Conservation (phyloP, 2,797 vertebrate species). For the Brotula barbata region DNA sequence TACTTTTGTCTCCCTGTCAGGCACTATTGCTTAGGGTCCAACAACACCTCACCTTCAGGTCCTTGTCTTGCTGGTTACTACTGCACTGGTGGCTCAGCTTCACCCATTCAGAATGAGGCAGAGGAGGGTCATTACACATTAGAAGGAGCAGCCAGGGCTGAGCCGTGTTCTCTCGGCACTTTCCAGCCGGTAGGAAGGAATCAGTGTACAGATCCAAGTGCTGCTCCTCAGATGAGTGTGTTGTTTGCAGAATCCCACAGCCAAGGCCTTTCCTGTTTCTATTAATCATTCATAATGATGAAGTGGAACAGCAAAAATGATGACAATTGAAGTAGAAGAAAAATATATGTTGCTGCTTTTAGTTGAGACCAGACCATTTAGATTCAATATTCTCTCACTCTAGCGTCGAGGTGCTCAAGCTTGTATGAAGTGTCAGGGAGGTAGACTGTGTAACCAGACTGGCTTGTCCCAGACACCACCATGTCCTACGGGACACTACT, state of each 20-base stretch:
- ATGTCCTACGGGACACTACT: constrained; percentile 89
- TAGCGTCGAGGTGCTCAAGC: constrained; percentile 78
- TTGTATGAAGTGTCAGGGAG: constrained; percentile 82
- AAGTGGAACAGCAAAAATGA: not conserved
- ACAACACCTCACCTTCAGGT: constrained; percentile 80
- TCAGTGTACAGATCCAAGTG: constrained; percentile 9
- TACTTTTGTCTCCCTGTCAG: constrained; percentile 57
- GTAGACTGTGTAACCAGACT: constrained; percentile 84
- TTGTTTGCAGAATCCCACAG: constrained; percentile 12
- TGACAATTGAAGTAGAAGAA: not conserved
- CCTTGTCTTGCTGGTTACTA: constrained; percentile 84
- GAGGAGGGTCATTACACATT: constrained; percentile 80
- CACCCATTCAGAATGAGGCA: constrained; percentile 80
- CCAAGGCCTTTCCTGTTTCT: constrained; percentile 27
- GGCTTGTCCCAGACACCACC: constrained; percentile 73
- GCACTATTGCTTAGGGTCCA: constrained; percentile 81
- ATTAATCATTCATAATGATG: constrained; percentile 16
- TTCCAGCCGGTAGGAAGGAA: constrained; percentile 83
- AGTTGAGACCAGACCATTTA: not conserved
- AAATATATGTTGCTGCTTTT: not conserved
- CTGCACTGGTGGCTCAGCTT: constrained; percentile 81
- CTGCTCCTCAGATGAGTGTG: constrained; percentile 4
- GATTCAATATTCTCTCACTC: not conserved
- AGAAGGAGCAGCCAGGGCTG: constrained; percentile 77
- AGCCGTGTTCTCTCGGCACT: constrained; percentile 82